Evolutionary conservation across 2,113 vertebrate genomes (phyloP).

Genomic region (Prinia subflava): DNA sequence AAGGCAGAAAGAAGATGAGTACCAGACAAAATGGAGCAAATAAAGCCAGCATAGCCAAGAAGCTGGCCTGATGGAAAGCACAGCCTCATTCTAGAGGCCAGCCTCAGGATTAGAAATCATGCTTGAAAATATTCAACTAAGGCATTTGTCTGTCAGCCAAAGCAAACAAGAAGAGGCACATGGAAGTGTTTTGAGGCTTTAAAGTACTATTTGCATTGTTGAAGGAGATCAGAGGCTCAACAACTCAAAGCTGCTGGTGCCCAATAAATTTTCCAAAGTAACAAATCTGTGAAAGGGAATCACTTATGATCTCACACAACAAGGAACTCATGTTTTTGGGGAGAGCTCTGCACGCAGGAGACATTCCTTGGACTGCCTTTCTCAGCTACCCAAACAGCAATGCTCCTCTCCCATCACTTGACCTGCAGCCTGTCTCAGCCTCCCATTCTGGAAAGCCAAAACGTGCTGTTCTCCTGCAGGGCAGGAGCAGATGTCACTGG

Average conservation of each 20-base stretch:
- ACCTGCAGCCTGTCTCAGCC: background rate
- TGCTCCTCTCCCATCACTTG: background rate
- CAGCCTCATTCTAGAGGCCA: background rate
- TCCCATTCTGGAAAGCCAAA: background rate
- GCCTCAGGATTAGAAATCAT: background rate
- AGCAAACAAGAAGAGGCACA: background rate
- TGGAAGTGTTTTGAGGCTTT: background rate
- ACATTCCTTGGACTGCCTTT: background rate
- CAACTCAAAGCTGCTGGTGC: background rate
- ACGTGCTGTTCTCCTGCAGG: background rate
- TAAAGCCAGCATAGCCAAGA: background rate
- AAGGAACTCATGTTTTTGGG: background rate
- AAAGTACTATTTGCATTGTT: background rate
- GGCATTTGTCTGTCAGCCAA: background rate
- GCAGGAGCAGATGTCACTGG: background rate
- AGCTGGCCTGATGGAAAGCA: background rate
- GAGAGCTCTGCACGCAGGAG: background rate
- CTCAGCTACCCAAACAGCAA: background rate
- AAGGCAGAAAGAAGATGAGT: background rate
- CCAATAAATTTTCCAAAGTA: background rate
- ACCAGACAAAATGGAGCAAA: background rate
- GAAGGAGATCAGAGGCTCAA: background rate
- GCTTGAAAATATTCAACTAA: background rate
- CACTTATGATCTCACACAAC: background rate
- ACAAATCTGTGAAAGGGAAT: background rate